Evolutionary conservation across 2,888 invertebrate species (phyloP), one percentile per base, ranked within the genome.

Genomic region (Epiblema foenella): DNA sequence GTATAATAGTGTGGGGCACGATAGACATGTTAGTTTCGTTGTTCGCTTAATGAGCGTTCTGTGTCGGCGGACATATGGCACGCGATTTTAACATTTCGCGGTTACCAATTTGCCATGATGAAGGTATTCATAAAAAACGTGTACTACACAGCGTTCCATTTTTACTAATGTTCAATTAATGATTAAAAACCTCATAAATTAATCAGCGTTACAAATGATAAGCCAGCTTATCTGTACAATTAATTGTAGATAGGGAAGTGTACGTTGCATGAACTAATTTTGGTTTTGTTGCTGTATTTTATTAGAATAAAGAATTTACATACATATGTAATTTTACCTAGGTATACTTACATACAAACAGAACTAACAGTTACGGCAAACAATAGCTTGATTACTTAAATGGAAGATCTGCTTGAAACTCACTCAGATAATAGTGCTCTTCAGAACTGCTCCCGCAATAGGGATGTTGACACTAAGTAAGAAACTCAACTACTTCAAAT

Each of bases 1-100:
- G 66, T 69, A 75, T 75, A 79, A 81, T 83, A 79, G 79, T 79
- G 77, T 75, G 73, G 57, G 76, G 71, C 85, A 85, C 86, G 83
- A 82, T 68, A 67, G 71, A 67, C 77, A 76, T 74, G 74, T 81
- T 78, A 78, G 75, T 82, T 82, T 83, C 81, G 68, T 18, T 80
- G 79, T 74, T 56, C 70, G 74, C 67, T 75, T 82, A 81, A 83
- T 83, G 76, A 75, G 73, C 66, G 67, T 75, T 74, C 74, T 72
- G 69, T 73, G 72, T 70, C 70, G 52, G 49, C 68, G 71, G 64
- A 68, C 65, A 62, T 60, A 62, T 59, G 65, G 69, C 69, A 63
- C 69, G 69, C 69, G 49, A 69, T 58, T 59, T 46, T 39, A 65
- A 56, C 65, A 65, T 65, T 65, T 42, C 39, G 56, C 56, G 56